These are phyloP conservation scores for Nymphicus hollandicus DNA, from an alignment of 2,113 vertebrate genomes.

Conservation along the genomic window DNA sequence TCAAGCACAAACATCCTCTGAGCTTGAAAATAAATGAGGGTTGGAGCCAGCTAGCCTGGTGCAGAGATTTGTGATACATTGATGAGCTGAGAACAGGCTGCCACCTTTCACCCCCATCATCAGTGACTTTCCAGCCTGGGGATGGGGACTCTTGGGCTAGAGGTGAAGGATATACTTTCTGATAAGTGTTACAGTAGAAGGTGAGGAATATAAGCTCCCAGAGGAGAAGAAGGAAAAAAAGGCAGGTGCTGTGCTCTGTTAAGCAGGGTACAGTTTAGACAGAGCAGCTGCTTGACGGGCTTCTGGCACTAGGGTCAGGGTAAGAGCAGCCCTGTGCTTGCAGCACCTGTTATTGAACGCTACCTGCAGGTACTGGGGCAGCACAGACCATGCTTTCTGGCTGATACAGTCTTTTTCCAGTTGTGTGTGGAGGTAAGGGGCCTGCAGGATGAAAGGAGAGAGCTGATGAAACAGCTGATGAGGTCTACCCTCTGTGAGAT, in stretches of 20 bases:
- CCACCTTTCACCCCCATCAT: constrained; percentile 9
- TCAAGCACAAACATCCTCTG: constrained; percentile 31
- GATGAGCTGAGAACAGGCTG: constrained; percentile 59
- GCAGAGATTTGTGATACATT: constrained; percentile 27
- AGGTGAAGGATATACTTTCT: constrained; percentile 36
- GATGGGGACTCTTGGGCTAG: background rate
- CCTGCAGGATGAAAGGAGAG: background rate
- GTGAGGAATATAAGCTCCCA: constrained; percentile 35
- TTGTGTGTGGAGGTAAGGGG: background rate
- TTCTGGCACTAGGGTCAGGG: background rate
- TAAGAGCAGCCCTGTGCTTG: background rate
- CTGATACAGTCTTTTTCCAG: background rate
- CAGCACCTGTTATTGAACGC: constrained; percentile 26
- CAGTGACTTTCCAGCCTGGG: background rate
- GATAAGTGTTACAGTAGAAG: constrained; percentile 18
- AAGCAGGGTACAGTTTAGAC: background rate
- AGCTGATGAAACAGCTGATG: accelerated
- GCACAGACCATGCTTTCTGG: background rate
- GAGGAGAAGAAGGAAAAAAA: background rate
- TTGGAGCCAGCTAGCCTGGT: constrained; percentile 2
- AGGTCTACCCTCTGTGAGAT: background rate
- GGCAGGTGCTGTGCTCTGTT: background rate
- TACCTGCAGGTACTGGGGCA: constrained; percentile 43
- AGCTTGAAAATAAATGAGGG: constrained; percentile 15
- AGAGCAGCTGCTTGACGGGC: constrained; percentile 8